Base-by-base conservation (phyloP, 2,113 vertebrate species). In the Sylvia atricapilla region DNA sequence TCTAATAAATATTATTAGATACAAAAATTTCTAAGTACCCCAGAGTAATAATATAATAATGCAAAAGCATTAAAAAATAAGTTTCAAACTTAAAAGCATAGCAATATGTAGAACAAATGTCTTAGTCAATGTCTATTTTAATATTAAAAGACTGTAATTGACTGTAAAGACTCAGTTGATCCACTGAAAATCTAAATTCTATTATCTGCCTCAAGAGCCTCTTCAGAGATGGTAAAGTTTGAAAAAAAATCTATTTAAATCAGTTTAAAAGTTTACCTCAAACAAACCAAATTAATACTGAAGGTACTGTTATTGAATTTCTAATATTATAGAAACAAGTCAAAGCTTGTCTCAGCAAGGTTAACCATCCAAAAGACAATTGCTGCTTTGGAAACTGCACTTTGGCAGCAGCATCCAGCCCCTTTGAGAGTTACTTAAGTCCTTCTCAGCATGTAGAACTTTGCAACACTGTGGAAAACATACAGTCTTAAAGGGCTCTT, bases 281-380 rank as follows among this genome's bases (percentile, higher is more conserved):
- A 70, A 64, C n/a, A 93, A 84, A 74, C 15, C 6, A 86, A 92
- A 93, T 89, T 72, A 94, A 84, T 74, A 89, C n/a, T 83, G 35
- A 92, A 87, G 23, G 49, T 79, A 68, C 35, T 56, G 19, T 80
- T 70, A 91, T 3, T 70, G 74, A 84, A 91, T 84, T 46, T 46
- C 39, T 59, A 84, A 8, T 91, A 87, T 43, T 72, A 75, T 0
- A 92, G 33, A 90, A 95, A 86, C 25, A 79, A 75, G 35, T 72
- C 31, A 70, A 63, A 88, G 77, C 41, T 68, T 6, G 39, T 81
- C 39, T 84, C 41, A 72, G 44, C n/a, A 66, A 94, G 31, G 53
- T 39, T 78, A 81, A 90, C 52, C 70, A 70, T 59, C 37, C 47
- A 70, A 89, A 84, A 92, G 68, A 89, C 39, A 87, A 76, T 81